A percentile compares a stretch with the other conserved stretches of the same genome.
Conservation (phyloP, 2,797 vertebrate species). For the Tragelaphus oryx region DNA sequence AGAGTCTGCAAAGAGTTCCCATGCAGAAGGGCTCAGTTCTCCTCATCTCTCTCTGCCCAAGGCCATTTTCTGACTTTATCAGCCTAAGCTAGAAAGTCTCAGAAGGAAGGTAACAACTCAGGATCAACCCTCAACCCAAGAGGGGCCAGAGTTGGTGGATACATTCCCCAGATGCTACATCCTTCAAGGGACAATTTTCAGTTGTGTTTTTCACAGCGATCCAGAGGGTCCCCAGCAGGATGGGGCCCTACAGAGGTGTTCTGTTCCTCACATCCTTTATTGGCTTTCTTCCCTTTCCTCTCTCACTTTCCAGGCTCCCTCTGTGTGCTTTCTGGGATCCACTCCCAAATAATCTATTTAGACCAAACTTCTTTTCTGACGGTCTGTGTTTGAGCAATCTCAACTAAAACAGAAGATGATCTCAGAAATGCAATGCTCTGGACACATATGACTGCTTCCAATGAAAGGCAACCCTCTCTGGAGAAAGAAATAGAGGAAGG, state of each 20-base stretch:
- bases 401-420: neutral
- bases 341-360: neutral
- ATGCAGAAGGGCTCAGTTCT: neutral
- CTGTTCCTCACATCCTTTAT: neutral
- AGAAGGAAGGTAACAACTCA: neutral
- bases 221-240: neutral
- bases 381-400: neutral
- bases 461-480: neutral
- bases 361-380: neutral
- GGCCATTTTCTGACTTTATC: neutral
- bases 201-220: neutral
- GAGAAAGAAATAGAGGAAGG: neutral
- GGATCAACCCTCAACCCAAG: neutral
- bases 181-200: neutral
- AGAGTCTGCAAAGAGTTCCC: neutral
- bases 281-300: neutral
- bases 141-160: neutral
- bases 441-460: neutral
- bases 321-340: neutral
- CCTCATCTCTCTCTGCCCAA: neutral
- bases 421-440: neutral
- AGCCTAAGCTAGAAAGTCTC: neutral
- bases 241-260: neutral
- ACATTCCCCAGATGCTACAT: neutral
- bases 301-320: neutral